Conservation (phyloP, 2,113 vertebrate genomes). For the Sturnira hondurensis region DNA sequence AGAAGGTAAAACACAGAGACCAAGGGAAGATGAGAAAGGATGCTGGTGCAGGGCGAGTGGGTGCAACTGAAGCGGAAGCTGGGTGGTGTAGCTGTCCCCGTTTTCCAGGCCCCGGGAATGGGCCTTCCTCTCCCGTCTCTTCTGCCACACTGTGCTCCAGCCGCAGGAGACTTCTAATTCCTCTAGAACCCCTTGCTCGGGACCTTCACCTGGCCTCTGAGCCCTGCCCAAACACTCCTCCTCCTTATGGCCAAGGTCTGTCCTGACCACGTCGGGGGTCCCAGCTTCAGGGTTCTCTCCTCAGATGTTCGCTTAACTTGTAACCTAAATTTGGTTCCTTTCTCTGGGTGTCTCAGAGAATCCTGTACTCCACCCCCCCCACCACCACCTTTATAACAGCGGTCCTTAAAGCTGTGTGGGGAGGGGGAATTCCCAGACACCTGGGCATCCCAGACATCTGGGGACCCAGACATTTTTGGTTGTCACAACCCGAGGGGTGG, state of each 20-base stretch:
- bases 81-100: not conserved
- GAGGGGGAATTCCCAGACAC: not conserved
- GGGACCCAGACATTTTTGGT: not conserved
- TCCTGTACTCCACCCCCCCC: not conserved
- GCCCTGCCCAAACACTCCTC: not conserved
- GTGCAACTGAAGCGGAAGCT: not conserved
- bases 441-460: not conserved
- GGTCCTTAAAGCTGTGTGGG: not conserved
- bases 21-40: not conserved
- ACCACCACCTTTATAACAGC: not conserved
- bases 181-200: not conserved
- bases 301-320: not conserved
- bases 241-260: not conserved
- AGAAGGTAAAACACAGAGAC: not conserved
- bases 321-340: not conserved
- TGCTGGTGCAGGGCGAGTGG: not conserved
- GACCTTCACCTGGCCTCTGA: not conserved
- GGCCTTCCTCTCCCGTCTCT: not conserved
- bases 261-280: not conserved
- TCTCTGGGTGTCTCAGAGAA: not conserved
- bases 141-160: too few species aligned
- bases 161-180: not conserved
- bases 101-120: fast-evolving
- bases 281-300: not conserved
- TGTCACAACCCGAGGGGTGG: not conserved